These are phyloP conservation scores for Acrocephalus scirpaceus DNA, from an alignment of 2,797 vertebrate species.

Conservation along the genomic window DNA sequence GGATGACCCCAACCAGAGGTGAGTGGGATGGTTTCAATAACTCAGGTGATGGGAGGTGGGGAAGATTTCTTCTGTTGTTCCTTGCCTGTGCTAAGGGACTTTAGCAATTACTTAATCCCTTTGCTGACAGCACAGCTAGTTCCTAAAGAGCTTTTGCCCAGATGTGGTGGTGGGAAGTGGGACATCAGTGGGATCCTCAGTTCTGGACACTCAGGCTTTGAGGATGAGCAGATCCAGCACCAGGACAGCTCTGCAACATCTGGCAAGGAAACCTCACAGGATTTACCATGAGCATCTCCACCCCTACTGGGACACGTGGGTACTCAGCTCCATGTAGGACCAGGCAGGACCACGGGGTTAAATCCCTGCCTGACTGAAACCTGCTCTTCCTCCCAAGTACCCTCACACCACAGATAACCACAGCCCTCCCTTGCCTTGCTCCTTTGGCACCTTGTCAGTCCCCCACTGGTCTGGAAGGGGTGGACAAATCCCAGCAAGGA, in stretches of 20 bases:
- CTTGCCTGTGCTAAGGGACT: background rate
- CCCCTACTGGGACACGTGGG: fast-evolving
- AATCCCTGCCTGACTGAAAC: background rate
- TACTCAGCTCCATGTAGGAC: background rate
- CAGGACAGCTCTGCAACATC: background rate
- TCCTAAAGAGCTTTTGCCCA: background rate
- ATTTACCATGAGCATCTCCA: background rate
- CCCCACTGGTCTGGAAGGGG: background rate
- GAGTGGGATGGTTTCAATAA: background rate
- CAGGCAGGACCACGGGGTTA: fast-evolving
- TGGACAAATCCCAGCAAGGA: background rate
- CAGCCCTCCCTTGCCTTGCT: fast-evolving
- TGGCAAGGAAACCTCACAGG: background rate
- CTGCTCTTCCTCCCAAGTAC: background rate
- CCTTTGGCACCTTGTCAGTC: background rate
- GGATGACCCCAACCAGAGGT: background rate
- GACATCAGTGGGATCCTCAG: fast-evolving
- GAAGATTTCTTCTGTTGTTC: background rate
- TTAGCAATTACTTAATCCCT: background rate
- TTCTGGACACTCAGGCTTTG: background rate
- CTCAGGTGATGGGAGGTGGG: background rate
- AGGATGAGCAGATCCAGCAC: background rate
- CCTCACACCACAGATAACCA: background rate
- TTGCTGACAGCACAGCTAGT: background rate
- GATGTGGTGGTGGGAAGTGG: background rate